A percentile compares a stretch with the other conserved stretches of the same genome.
Conservation (phyloP, 2,113 vertebrate genomes). For the Zosterops lateralis region DNA sequence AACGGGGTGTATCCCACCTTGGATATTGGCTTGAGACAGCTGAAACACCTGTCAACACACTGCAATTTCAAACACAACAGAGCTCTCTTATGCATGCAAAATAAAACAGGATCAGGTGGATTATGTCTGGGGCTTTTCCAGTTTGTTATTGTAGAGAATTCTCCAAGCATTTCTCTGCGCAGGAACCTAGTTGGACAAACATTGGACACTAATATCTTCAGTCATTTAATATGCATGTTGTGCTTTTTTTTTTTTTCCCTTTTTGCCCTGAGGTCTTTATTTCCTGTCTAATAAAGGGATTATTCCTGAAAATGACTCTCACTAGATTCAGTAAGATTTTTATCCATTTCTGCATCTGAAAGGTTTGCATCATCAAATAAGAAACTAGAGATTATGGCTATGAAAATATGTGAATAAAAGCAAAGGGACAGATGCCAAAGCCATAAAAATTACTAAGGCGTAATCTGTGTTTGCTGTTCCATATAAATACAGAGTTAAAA, state of each 20-base stretch:
- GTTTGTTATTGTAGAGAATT: neutral
- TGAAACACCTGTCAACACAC: conserved; percentile 9
- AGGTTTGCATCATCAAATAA: conserved; percentile 41
- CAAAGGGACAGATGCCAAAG: conserved; percentile 36
- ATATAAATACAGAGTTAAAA: conserved; percentile 2
- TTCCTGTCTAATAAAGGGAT: conserved; percentile 45
- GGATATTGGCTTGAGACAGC: neutral
- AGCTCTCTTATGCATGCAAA: conserved; percentile 18
- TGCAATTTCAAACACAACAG: neutral
- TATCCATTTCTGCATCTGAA: conserved; percentile 19
- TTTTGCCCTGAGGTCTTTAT: neutral
- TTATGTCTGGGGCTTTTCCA: conserved; percentile 9
- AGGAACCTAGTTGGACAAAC: conserved; percentile 9
- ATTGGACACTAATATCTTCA: conserved; percentile 27
- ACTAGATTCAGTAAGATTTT: conserved; percentile 41
- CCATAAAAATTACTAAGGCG: conserved; percentile 52
- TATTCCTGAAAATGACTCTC: conserved; percentile 41
- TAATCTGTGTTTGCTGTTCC: conserved; percentile 49
- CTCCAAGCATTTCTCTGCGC: conserved; percentile 10
- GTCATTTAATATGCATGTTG: conserved; percentile 50
- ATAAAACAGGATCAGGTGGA: conserved; percentile 21
- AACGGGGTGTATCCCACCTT: neutral
- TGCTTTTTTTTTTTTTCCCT: neutral
- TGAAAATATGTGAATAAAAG: conserved; percentile 55
- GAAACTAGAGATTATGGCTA: conserved; percentile 6